Base-by-base conservation (phyloP, 2,113 vertebrate genomes). In the Thunnus maccoyii region DNA sequence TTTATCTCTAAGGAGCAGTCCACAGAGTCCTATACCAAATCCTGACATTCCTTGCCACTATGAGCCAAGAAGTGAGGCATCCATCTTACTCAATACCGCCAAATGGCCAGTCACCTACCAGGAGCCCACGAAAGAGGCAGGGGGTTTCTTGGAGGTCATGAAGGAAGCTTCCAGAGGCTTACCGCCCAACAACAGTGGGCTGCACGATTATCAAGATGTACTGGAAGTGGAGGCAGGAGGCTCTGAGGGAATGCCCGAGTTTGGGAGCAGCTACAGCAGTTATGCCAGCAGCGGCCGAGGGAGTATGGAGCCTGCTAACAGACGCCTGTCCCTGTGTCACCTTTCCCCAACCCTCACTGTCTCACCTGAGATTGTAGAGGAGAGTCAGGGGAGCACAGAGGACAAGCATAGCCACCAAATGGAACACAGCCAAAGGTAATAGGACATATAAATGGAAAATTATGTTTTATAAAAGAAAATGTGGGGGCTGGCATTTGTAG, bases 231-330 rank as follows among this genome's bases (percentile, higher is more conserved):
- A 91, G 18, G 72, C 76, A 3, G 90, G 57, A 46, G 68, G 64
- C 47, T 91, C 72, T 1, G 75, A 86, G 12, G 89, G 77, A 10
- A 73, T 63, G n/a, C 81, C 83, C 3, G 93, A 93, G 16, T 88
- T 88, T 0, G 91, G 92, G 18, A 84, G 94, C 55, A 93, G 90
- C 73, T 95, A 94, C 86, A 92, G 89, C 76, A 96, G 95, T 52
- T 95, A 94, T 13, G 94, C 95, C 47, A 96, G 95, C 89, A 96
- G 95, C 27, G 95, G 95, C 13, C 87, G 94, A 44, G 95, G 95
- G 11, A 96, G 95, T 83, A 90, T 96, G 86, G 95, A 94, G 63
- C 87, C 94, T 0, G 63, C 90, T 5, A 93, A 79, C 13, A 50
- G 88, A 61, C 92, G 84, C n/a, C 81, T 91, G 46, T 94, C 93